Evolutionary conservation across 2,113 vertebrate species (phyloP), one percentile per base, ranked within the genome.

Genomic region (Hypocryptadius cinnamomeus): DNA sequence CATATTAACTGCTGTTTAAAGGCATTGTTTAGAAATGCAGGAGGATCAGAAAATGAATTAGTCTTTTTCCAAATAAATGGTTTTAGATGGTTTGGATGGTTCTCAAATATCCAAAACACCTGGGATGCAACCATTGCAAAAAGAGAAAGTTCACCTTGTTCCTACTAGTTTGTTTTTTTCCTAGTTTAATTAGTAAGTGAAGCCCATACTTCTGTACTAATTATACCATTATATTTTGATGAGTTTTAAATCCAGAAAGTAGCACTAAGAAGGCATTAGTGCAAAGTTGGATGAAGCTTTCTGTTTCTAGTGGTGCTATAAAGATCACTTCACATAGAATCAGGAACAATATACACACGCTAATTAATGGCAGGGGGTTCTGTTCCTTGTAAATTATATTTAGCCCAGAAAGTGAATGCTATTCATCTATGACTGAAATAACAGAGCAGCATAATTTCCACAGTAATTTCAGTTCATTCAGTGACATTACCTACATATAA

Each of bases 391-490:
- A 96, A 96, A 96, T 97, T 93, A 92, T 94, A 89, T 95, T 95
- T 96, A 95, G 94, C 94, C 94, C 69, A 96, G 96, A 97, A 94
- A 93, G 78, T 78, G 93, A 95, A 89, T 87, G 88, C 95, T 94
- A 66, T 96, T 97, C 92, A 95, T 96, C 84, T 95, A 92, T 93
- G 93, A 90, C 87, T 63, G 96, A 95, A 95, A 95, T 96, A 97
- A 96, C 96, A 96, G 96, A 95, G 92, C 95, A 89, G 97, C 92
- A 95, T 97, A 94, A 90, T 97, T 93, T 85, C 97, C 96, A 82
- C 96, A 93, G 96, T 98, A 98, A 98, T 98, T 98, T 98, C 98
- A 97, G 97, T 97, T 98, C 97, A 97, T 97, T 97, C 96, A 96
- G 96, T 92, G 97, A 97, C 97, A 97, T 98, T 97, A 97, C 97